phyloP scores from a whole-genome alignment of 2,888 invertebrate species.

The Orthosia gothica region DNA sequence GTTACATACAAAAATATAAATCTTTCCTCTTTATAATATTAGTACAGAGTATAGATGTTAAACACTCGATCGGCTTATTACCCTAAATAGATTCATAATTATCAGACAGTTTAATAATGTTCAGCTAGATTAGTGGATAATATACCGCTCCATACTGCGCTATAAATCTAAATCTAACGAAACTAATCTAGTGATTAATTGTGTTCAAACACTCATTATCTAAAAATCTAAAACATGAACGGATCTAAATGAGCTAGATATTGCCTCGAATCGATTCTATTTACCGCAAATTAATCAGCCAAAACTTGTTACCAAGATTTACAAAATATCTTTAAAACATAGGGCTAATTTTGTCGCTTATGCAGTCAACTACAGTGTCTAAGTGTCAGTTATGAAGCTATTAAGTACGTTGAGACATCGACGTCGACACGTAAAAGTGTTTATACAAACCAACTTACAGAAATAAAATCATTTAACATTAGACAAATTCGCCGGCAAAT shows the following conservation, averaged over 20 bases:
- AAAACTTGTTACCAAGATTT: conserved; percentile 16
- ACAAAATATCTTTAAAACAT: not conserved
- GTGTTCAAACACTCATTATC: conserved; percentile 6
- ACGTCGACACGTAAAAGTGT: no score
- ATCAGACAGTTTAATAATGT: not conserved
- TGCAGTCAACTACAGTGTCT: conserved; percentile 4
- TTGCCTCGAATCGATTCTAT: conserved; percentile 3
- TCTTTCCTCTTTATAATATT: no score
- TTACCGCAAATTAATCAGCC: not conserved
- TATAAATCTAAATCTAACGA: conserved; percentile 1
- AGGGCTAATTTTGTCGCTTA: conserved; percentile 5
- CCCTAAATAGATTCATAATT: not conserved
- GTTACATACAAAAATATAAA: no score
- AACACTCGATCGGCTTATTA: not conserved
- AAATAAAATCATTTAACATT: no score
- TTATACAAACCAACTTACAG: no score
- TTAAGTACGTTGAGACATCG: conserved; percentile 11
- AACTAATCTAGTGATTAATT: conserved; percentile 5
- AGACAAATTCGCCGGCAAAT: no score
- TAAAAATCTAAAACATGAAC: not conserved
- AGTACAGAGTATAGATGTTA: no score
- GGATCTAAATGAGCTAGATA: not conserved
- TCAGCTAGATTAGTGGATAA: not conserved
- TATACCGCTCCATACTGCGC: not conserved
- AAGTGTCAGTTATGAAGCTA: conserved; percentile 29